Evolutionary conservation across 2,888 invertebrate species (phyloP), one percentile per base, ranked within the genome.

Genomic region (Phymatocera aterrima): DNA sequence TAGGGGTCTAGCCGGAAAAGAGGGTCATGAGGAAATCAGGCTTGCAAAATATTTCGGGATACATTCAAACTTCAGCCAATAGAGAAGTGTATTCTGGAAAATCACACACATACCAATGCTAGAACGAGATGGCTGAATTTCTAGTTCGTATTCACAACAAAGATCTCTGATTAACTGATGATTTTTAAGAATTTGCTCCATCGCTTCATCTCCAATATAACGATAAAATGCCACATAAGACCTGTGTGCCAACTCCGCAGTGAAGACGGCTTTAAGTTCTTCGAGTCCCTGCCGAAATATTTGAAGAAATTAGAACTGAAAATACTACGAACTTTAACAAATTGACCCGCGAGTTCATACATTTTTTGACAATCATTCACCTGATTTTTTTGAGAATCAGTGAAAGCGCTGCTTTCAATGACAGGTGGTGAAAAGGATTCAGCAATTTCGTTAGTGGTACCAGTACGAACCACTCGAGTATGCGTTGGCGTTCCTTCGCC

Each of bases 201-300:
- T 93, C 0, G 94, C 93, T 57, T 93, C 93, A 4, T 93, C 93
- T 1, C 96, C 96, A 8, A 97, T 92, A 83, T 95, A 94, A 84
- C 94, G 94, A 60, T 94, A 92, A 87, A 97, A 96, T 0, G 95
- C 93, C 24, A 94, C 91, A 89, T 97, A 98, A 0, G 97, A 94
- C 77, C 94, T 93, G 87, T 97, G 95, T 0, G 98, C 98, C 80
- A 99, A 91, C 87, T 96, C 95, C 2, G 95, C 93, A 21, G 96
- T 96, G 89, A 98, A 98, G 0, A 97, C 97, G 86, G 94, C 92
- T 54, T 94, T 92, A 37, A 98, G 91, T 91, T 98, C 98, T 83
- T 96, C 95, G 85, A 95, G 92, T 0, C 95, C 96, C 93, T 94
- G 85, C 15, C 40, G 78, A 64, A 28, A 43, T 57, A 61, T 28